Evolutionary conservation across 2,888 invertebrate species (phyloP), one percentile per base, ranked within the genome.

Genomic region (Branchellion lobata): DNA sequence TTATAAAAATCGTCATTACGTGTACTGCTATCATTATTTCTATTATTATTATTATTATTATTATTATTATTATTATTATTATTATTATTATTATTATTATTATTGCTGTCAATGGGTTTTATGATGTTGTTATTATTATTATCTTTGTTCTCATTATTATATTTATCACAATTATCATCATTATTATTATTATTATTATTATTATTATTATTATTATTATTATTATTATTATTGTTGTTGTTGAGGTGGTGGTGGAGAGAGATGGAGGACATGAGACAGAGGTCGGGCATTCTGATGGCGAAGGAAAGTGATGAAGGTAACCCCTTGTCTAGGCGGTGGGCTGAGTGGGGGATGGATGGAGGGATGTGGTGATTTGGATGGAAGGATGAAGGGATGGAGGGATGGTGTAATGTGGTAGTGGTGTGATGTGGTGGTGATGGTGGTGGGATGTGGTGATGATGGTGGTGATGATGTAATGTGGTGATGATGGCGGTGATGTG

Each of bases 271-370:
- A 75, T 3, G 75, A 79, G 74, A 40, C 79, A 79, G 27, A 79
- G 75, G 31, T 79, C 79, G 29, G 79, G 79, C 79, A 79, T 79
- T 31, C 61, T 24, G n/a, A 65, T 75, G 47, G 79, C 79, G 3
- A 21, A 36, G 21, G 65, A n/a, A 14, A 77, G 65, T 14, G 57
- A 53, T 11, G 77, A 36, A 3, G 77, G 40, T 21, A 77, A n/a
- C 33, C 77, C 40, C 53, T 77, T 77, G 33, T 31, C 33, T 33
- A 77, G 27, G 24, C 77, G 53, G 36, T 77, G 77, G 11, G 34
- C 77, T 77, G 65, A 5, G 18, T 8, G n/a, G 40, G 40, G 0
- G 40, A 36, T 5, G 24, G 40, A 8, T 18, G 5, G 27, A 71
- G 29, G 31, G 31, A 24, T 68, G 1, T 68, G 24, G 31, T 1